A percentile compares a stretch with the other conserved stretches of the same genome.
Evolutionary conservation across 2,797 vertebrate genomes (phyloP).

Genomic region (Rhinichthys osculus): DNA sequence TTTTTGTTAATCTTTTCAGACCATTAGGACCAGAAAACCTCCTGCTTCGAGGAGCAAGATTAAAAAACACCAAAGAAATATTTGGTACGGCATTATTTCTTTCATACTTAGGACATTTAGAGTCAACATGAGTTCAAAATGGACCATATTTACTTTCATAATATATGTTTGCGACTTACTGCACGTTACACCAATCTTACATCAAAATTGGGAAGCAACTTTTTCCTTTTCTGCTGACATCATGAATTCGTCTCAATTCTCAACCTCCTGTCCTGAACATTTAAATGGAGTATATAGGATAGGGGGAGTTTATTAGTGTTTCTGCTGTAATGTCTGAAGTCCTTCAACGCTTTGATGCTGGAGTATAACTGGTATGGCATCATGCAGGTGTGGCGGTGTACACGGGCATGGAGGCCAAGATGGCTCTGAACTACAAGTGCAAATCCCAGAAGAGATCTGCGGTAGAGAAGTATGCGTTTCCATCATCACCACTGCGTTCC

Average conservation of each 20-base stretch:
- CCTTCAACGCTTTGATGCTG: background rate
- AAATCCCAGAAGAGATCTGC: conserved; percentile 99
- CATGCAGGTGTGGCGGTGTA: conserved; percentile 93
- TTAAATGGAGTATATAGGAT: background rate
- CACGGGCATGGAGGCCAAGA: conserved; percentile 99
- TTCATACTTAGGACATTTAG: too few species aligned
- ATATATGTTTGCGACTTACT: background rate
- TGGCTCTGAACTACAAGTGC: conserved; percentile 99
- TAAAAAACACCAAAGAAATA: conserved; percentile 99
- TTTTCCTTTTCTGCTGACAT: too few species aligned
- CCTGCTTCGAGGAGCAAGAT: conserved; percentile 94
- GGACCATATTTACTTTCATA: background rate
- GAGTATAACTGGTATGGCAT: background rate
- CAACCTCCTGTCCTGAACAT: background rate
- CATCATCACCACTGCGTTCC: background rate
- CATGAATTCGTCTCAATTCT: too few species aligned
- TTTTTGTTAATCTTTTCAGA: conserved; percentile 73
- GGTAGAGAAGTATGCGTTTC: conserved; percentile 91
- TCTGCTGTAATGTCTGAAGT: background rate
- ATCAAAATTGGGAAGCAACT: background rate
- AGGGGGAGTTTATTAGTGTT: background rate
- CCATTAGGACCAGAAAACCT: conserved; percentile 95
- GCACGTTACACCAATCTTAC: background rate
- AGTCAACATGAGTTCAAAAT: background rate
- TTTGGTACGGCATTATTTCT: conserved; percentile 80